phyloP scores from a whole-genome alignment of 2,113 vertebrate species.

The Microcebus tavaratra region DNA sequence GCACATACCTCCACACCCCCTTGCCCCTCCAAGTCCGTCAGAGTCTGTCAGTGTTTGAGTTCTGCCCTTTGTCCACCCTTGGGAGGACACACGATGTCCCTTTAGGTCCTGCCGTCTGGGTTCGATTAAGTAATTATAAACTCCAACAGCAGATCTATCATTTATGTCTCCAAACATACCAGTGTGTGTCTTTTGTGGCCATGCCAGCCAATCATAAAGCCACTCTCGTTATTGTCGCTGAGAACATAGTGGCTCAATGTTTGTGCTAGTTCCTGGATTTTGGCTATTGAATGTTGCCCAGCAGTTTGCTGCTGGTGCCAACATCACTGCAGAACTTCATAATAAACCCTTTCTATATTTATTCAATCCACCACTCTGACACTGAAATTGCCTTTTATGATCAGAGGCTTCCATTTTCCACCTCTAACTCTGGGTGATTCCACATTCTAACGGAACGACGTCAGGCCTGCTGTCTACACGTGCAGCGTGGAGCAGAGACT shows the following conservation, averaged over 20 bases:
- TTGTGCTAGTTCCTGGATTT: slow-evolving; percentile 82
- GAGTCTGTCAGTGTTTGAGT: slow-evolving; percentile 64
- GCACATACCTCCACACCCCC: not conserved
- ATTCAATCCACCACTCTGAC: slow-evolving; percentile 80
- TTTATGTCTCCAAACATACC: slow-evolving; percentile 85
- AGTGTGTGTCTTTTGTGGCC: slow-evolving; percentile 83
- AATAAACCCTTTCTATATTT: slow-evolving; percentile 87
- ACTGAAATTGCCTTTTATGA: slow-evolving; percentile 84
- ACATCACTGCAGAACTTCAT: slow-evolving; percentile 78
- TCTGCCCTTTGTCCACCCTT: slow-evolving; percentile 68
- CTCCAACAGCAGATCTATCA: slow-evolving; percentile 84
- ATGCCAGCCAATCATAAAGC: slow-evolving; percentile 83
- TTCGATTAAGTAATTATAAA: slow-evolving; percentile 88
- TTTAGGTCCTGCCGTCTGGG: slow-evolving; percentile 83
- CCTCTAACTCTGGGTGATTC: slow-evolving; percentile 73
- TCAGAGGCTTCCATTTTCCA: slow-evolving; percentile 84
- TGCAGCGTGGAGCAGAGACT: not conserved
- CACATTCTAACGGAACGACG: slow-evolving; percentile 69
- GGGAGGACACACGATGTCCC: slow-evolving; percentile 75
- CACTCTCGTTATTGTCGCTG: slow-evolving; percentile 80
- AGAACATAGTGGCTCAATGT: slow-evolving; percentile 82
- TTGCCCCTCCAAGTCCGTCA: not conserved
- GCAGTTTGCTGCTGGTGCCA: slow-evolving; percentile 79
- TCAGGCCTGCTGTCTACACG: not conserved
- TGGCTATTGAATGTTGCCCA: slow-evolving; percentile 81